Conservation (phyloP, 2,888 invertebrate genomes). For the Scaptomyza cyrtandrae region DNA sequence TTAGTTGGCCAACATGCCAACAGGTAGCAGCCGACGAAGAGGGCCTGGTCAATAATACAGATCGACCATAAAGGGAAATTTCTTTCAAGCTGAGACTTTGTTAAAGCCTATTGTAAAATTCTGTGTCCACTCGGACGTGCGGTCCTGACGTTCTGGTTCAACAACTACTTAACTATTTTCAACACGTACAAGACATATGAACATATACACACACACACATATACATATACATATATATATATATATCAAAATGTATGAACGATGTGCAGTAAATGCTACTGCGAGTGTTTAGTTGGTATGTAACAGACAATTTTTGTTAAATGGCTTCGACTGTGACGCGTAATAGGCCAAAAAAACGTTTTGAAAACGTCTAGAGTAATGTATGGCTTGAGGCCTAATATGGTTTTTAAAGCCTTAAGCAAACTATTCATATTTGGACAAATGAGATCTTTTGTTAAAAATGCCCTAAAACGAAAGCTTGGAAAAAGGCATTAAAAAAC, state of each 20-base stretch:
- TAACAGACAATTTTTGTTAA: constrained; percentile 13
- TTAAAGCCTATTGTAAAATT: constrained; percentile 36
- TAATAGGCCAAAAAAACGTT: constrained; percentile 15
- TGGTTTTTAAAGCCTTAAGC: background rate
- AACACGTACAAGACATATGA: constrained; percentile 53
- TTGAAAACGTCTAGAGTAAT: constrained; percentile 11
- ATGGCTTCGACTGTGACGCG: constrained; percentile 11
- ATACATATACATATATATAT: background rate
- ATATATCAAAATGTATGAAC: constrained; percentile 17
- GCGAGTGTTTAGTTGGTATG: constrained; percentile 8
- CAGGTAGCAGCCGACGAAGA: constrained; percentile 36
- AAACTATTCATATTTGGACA: constrained; percentile 24
- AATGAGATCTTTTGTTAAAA: background rate
- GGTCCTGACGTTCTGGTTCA: constrained; percentile 24
- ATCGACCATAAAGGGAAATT: constrained; percentile 72
- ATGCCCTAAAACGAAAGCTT: background rate
- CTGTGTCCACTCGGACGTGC: constrained; percentile 54
- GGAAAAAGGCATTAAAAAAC: background rate
- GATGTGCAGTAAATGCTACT: constrained; percentile 37
- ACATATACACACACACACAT: constrained; percentile 1
- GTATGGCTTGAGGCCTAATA: constrained; percentile 1
- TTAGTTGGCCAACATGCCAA: constrained; percentile 65
- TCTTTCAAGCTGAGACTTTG: constrained; percentile 20
- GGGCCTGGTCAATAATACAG: constrained; percentile 54
- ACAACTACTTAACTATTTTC: constrained; percentile 47